Evolutionary conservation across 2,888 invertebrate genomes (phyloP).

Genomic region (Aporophyla nigra): DNA sequence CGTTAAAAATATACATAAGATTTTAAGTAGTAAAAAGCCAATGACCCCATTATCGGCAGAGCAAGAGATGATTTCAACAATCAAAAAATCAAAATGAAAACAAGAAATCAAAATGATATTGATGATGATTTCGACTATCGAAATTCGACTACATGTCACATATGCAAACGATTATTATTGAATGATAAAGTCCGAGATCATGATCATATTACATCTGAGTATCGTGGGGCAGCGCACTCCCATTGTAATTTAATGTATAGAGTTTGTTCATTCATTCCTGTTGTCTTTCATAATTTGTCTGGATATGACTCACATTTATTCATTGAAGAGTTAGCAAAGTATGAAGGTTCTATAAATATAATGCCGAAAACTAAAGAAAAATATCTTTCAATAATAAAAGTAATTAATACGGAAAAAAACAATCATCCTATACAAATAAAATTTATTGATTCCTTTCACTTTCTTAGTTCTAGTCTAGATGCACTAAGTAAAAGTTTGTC

Average conservation of each 20-base stretch:
- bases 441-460: too few relatives aligned
- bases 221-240: slow-evolving; percentile 53
- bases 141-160: background rate
- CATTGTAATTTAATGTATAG: slow-evolving; percentile 13
- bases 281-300: slow-evolving; percentile 63
- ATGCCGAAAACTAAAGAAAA: background rate
- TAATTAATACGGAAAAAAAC: too few relatives aligned
- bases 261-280: slow-evolving; percentile 58
- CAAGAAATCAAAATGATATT: too few relatives aligned
- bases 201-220: slow-evolving; percentile 48
- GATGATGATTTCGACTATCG: background rate
- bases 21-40: too few relatives aligned
- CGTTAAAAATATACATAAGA: too few relatives aligned
- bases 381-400: too few relatives aligned
- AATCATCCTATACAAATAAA: too few relatives aligned
- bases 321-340: slow-evolving; percentile 49
- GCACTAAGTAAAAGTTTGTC: too few relatives aligned
- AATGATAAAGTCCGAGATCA: slow-evolving; percentile 21
- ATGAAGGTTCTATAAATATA: background rate
- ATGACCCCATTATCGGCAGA: background rate
- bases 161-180: background rate
- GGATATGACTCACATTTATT: slow-evolving; percentile 62
- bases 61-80: too few relatives aligned
- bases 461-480: too few relatives aligned
- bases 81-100: too few relatives aligned